Evolutionary conservation across 2,797 vertebrate species (phyloP).

Genomic region (Leptoclinus maculatus): DNA sequence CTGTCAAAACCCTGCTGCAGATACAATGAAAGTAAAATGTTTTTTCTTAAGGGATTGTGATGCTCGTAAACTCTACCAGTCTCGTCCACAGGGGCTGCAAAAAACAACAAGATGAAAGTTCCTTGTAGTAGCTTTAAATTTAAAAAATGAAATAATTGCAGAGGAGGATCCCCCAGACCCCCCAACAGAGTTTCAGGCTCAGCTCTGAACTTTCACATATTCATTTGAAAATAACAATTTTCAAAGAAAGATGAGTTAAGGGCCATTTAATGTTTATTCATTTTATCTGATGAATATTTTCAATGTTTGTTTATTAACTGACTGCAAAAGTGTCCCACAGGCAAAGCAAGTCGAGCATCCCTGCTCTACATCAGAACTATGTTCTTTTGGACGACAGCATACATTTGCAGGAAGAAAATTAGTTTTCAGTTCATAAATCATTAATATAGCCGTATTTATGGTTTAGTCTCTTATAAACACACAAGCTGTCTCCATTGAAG

Average conservation of each 20-base stretch:
- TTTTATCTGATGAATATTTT: background rate
- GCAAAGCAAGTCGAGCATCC: background rate
- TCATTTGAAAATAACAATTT: too few species aligned
- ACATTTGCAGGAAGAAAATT: slow-evolving; percentile 17
- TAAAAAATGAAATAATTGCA: too few species aligned
- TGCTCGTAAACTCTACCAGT: too few species aligned
- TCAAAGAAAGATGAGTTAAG: background rate
- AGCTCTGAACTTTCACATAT: too few species aligned
- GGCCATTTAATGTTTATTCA: background rate
- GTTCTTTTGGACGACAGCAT: background rate
- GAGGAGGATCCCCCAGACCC: too few species aligned
- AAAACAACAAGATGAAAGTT: too few species aligned
- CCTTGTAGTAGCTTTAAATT: too few species aligned
- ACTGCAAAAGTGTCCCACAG: background rate
- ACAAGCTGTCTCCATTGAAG: background rate
- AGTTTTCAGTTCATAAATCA: slow-evolving; percentile 9
- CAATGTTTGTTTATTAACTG: background rate
- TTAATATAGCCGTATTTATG: slow-evolving; percentile 13
- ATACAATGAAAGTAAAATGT: too few species aligned
- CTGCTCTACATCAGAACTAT: background rate
- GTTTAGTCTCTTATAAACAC: background rate
- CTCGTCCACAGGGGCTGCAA: too few species aligned
- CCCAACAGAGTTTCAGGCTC: too few species aligned
- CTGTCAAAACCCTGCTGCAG: too few species aligned
- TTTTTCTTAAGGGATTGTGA: too few species aligned